Evolutionary conservation across 2,797 vertebrate genomes (phyloP).

Genomic region (Onychomys torridus): DNA sequence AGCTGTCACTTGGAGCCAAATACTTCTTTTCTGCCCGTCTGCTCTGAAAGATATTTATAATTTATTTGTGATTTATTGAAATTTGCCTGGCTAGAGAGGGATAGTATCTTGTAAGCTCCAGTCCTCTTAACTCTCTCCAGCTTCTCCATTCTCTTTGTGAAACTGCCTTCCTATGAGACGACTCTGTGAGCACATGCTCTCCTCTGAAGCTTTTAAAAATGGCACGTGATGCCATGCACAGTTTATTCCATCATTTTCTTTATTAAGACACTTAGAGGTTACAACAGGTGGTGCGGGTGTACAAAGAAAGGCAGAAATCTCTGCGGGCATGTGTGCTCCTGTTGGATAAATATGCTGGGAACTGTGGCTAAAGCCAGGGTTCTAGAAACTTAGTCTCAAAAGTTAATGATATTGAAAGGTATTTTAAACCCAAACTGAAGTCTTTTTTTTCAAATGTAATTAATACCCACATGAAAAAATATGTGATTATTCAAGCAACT

Average conservation of each 20-base stretch:
- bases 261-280: constrained; percentile 24
- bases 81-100: constrained; percentile 40
- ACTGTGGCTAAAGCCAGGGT: constrained; percentile 14
- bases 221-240: neutral
- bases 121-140: neutral
- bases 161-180: constrained; percentile 3
- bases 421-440: constrained; percentile 39
- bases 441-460: constrained; percentile 32
- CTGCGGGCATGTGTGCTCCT: neutral
- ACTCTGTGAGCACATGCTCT: neutral
- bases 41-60: constrained; percentile 63
- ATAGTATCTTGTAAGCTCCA: constrained; percentile 11
- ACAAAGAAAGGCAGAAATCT: neutral
- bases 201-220: constrained; percentile 42
- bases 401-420: constrained; percentile 10
- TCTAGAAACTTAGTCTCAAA: constrained; percentile 50
- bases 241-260: constrained; percentile 48
- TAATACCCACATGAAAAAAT: constrained; percentile 14
- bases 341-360: constrained; percentile 29
- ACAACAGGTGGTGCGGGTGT: neutral
- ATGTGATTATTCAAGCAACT: neutral
- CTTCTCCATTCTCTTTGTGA: constrained; percentile 12
- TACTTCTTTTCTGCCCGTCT: constrained; percentile 63
- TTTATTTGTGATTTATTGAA: constrained; percentile 68
- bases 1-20: constrained; percentile 43